Conservation (phyloP, 2,888 invertebrate genomes). For the Mythimna albipuncta region DNA sequence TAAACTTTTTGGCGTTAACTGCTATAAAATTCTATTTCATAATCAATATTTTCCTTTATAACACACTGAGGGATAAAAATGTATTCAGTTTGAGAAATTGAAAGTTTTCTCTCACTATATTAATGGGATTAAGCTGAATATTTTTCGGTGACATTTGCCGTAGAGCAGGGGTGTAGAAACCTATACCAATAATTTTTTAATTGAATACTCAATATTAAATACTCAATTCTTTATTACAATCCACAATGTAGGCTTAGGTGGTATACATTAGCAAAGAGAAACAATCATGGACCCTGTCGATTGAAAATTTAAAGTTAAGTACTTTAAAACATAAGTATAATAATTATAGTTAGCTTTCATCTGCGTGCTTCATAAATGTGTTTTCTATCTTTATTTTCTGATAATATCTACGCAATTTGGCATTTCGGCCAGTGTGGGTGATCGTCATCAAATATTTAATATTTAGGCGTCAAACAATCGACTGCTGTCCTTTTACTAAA, state of each 20-base stretch:
- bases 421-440: neutral
- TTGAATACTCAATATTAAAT: too few species aligned
- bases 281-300: too few species aligned
- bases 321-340: too few species aligned
- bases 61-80: slow-evolving; percentile 46
- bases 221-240: too few species aligned
- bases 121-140: slow-evolving; percentile 43
- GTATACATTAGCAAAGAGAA: too few species aligned
- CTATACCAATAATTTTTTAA: too few species aligned
- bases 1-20: slow-evolving; percentile 33
- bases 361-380: too few species aligned
- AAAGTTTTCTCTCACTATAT: slow-evolving; percentile 37
- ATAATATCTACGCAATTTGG: too few species aligned
- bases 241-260: too few species aligned
- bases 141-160: slow-evolving; percentile 56
- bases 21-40: slow-evolving; percentile 54
- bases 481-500: neutral
- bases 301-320: neutral
- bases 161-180: slow-evolving; percentile 18
- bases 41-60: slow-evolving; percentile 47
- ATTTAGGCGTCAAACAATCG: neutral
- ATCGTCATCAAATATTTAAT: neutral
- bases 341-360: too few species aligned
- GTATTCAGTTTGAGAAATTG: slow-evolving; percentile 51
- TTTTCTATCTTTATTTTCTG: too few species aligned